These are phyloP conservation scores for Epizoanthus scotinus DNA, from an alignment of 92 coral and sea anemone species.

Conservation along the genomic window DNA sequence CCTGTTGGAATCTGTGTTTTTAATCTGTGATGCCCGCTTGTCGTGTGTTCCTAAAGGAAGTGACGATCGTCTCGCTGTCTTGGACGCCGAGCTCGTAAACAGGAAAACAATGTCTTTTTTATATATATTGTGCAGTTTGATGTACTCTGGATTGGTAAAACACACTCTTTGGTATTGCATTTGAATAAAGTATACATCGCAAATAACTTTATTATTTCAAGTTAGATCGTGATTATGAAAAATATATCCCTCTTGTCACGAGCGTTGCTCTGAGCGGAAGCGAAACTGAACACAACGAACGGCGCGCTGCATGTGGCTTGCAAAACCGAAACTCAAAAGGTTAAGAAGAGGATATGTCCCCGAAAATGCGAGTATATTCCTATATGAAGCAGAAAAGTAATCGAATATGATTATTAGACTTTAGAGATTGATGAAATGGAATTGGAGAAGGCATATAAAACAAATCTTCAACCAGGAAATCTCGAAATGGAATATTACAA, in stretches of 20 bases:
- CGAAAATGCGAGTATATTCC: conserved; percentile 5
- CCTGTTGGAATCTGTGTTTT: not conserved
- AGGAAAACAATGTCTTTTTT: not conserved
- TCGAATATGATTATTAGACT: not conserved
- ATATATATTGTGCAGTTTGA: not conserved
- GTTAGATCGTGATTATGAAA: not conserved
- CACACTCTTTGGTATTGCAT: not conserved
- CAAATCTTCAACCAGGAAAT: no score
- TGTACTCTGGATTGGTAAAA: not conserved
- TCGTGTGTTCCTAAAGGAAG: conserved; percentile 28
- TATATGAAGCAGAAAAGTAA: not conserved
- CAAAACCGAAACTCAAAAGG: conserved; percentile 2
- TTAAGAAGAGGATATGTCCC: conserved; percentile 4
- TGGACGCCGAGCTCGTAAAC: conserved; percentile 3
- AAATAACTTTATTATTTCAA: not conserved
- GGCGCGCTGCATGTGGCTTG: conserved; percentile 25
- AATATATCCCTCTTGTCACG: not conserved
- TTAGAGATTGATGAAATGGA: conserved; percentile 11
- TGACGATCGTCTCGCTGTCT: conserved; percentile 16
- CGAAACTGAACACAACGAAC: not conserved
- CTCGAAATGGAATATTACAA: not conserved
- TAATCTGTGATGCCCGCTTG: not conserved
- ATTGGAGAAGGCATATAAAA: not conserved
- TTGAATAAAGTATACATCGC: not conserved
- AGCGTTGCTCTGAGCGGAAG: conserved; percentile 2